These are phyloP conservation scores for Calcarius lapponicus DNA, from an alignment of 2,797 vertebrate genomes.

Conservation along the genomic window DNA sequence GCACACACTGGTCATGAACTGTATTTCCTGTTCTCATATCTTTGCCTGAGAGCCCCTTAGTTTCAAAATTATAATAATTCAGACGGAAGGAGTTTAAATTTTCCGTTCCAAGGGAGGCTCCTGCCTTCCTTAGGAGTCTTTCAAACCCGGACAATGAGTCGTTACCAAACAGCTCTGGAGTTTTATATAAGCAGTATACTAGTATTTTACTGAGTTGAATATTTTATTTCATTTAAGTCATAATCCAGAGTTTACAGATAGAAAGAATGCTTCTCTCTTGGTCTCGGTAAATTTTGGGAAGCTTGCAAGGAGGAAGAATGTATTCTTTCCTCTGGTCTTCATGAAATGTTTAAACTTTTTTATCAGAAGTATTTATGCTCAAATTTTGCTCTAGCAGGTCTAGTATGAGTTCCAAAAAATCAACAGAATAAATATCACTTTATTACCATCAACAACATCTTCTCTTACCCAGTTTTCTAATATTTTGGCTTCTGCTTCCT, in stretches of 20 bases:
- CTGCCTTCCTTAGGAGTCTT: background rate
- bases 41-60: no score
- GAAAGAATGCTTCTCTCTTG: background rate
- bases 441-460: background rate
- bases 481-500: background rate
- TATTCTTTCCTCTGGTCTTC: background rate
- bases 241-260: no score
- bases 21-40: no score
- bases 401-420: background rate
- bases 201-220: no score
- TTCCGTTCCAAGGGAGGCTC: background rate
- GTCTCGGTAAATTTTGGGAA: background rate
- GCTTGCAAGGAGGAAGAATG: background rate
- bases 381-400: background rate
- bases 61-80: background rate
- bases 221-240: no score
- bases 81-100: fast-evolving
- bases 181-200: no score
- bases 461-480: background rate
- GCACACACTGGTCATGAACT: background rate
- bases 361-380: background rate
- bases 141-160: background rate
- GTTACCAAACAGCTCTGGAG: no score
- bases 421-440: background rate
- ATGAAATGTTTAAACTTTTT: background rate